Evolutionary conservation across 2,113 vertebrate species (phyloP), one percentile per base, ranked within the genome.

Genomic region (Aythya baeri): DNA sequence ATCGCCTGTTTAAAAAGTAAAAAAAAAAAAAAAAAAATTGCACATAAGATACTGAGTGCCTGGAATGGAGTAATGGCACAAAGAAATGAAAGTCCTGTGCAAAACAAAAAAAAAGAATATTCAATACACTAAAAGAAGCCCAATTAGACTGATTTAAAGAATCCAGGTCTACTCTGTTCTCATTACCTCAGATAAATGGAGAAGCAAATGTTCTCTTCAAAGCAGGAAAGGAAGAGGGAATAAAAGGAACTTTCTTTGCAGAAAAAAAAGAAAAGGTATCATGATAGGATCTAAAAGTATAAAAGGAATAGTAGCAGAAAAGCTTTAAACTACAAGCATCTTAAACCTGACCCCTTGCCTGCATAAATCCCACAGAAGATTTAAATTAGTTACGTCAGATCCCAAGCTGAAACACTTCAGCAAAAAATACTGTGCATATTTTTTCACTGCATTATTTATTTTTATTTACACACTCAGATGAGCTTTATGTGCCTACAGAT

Each of bases 401-500:
- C 71, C 63, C 58, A 92, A 92, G 82, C 31, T 63, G 77, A 93
- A 89, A 87, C 81, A 84, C 59, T 93, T 90, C 54, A 79, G 73
- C 62, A 92, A 94, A 96, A 96, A 96, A 93, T 41, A 91, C 58
- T 87, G 71, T 91, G 92, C 82, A 91, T 94, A 95, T 91, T 90
- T 95, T 97, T 95, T 93, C 95, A 91, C 91, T 96, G 94, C 84
- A 95, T 95, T 96, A 95, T 93, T 96, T 96, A 95, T 91, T 95
- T 94, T 83, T 91, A 96, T 94, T 96, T 95, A 87, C 85, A 77
- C 85, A 80, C 95, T 83, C 83, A 84, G 81, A 83, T 72, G 77
- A 95, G 91, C 71, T 96, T 18, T 50, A 10, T 79, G 58, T 83
- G 79, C 74, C 74, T 94, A 74, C 83, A 95, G 93, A 88, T 91